Percentiles rank a stretch among this genome's conserved stretches.
phyloP scores from a whole-genome alignment of 2,888 invertebrate genomes.

The Leptinotarsa haldemani region DNA sequence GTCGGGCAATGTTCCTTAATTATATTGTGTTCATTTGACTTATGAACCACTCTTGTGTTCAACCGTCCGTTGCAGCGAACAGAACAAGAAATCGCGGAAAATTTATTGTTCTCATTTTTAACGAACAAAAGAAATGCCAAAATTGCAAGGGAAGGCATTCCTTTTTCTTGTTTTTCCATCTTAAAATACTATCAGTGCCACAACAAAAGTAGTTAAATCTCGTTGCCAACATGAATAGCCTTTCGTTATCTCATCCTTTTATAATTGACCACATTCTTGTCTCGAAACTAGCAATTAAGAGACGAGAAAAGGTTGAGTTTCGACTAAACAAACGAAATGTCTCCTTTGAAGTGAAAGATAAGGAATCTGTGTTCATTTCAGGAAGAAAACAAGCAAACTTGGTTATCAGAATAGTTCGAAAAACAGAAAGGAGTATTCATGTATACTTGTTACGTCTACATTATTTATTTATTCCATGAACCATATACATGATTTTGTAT shows the following conservation, averaged over 20 bases:
- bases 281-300: slow-evolving; percentile 42
- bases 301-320: slow-evolving; percentile 36
- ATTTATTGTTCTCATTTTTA: slow-evolving; percentile 40
- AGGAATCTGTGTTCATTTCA: slow-evolving; percentile 27
- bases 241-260: slow-evolving; percentile 43
- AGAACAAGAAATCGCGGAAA: slow-evolving; percentile 30
- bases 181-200: slow-evolving; percentile 35
- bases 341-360: slow-evolving; percentile 45
- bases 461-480: too few species aligned
- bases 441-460: too few species aligned
- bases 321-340: slow-evolving; percentile 40
- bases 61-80: slow-evolving; percentile 26
- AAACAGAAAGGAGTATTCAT: too few species aligned
- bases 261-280: slow-evolving; percentile 49
- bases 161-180: slow-evolving; percentile 32
- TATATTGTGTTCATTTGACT: slow-evolving; percentile 41
- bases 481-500: too few species aligned
- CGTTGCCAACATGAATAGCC: slow-evolving; percentile 40
- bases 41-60: slow-evolving; percentile 36
- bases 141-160: slow-evolving; percentile 26
- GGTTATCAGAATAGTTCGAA: neutral
- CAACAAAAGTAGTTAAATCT: slow-evolving; percentile 41
- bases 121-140: slow-evolving; percentile 36
- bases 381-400: neutral
- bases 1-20: slow-evolving; percentile 28